Evolutionary conservation across 2,888 invertebrate genomes (phyloP), one percentile per base, ranked within the genome.

Genomic region (Coenonympha arcania): DNA sequence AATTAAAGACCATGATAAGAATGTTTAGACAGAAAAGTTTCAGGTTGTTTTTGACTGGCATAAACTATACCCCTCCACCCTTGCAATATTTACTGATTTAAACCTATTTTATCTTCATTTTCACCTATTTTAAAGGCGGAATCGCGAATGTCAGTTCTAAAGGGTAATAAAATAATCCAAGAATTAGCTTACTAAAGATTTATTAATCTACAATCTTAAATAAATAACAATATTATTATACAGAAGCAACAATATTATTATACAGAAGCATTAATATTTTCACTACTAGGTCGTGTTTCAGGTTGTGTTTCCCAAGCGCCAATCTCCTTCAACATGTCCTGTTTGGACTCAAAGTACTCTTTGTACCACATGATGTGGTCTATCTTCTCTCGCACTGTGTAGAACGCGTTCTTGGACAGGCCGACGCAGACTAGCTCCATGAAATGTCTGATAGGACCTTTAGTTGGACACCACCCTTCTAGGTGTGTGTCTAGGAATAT

Each of bases 341-440:
- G 90, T 70, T 96, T 97, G 0, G 90, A 89, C 54, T 90, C 90
- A 71, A 99, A 98, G 71, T 96, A 99, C 46, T 95, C 90, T 56
- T 90, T 91, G 72, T 93, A 99, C 98, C 98, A 99, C 54, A 91
- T 77, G 36, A 99, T 93, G 66, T 97, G 96, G 8, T 93, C 94
- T 56, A 88, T 89, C 73, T 99, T 99, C 64, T 97, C 94, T 57
- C 91, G 77, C 0, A 93, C 95, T 0, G 94, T 94, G 64, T 98
- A 88, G 76, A 94, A 95, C 0, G 96, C 92, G 84, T 99, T 99
- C 77, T 97, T 97, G 0, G 97, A 96, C 1, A 99, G 87, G 4
- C 98, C 99, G 0, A 93, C 90, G 61, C 94, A 93, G 0, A 99
- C 98, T 4, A 99, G 87, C 68, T 99, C 98, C 99, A 99, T 99